A percentile compares a stretch with the other conserved stretches of the same genome.
These are phyloP conservation scores for Torymus aiolomorphi DNA, from an alignment of 2,888 invertebrate species.

Conservation along the genomic window DNA sequence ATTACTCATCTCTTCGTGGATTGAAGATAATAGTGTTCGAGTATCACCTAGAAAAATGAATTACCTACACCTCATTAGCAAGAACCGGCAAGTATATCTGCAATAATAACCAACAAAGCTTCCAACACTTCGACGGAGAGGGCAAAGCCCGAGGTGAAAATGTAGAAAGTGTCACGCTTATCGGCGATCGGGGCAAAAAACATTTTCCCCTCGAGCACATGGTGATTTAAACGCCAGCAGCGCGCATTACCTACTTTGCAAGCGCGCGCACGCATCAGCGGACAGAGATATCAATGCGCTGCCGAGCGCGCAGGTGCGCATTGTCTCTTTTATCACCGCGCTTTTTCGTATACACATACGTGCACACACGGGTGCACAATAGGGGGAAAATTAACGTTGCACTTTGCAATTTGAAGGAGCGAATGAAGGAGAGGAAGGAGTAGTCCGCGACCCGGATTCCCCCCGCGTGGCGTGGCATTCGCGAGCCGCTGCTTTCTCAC, in stretches of 20 bases:
- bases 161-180: not conserved
- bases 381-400: slow-evolving; percentile 23
- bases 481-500: slow-evolving; percentile 43
- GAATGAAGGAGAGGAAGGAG: not conserved
- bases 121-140: no score
- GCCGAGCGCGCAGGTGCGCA: no score
- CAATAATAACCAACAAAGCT: no score
- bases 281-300: no score
- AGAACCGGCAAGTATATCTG: no score
- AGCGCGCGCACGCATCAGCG: not conserved
- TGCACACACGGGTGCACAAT: no score
- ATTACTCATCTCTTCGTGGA: no score
- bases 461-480: not conserved
- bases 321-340: no score
- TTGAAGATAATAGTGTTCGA: no score
- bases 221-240: not conserved
- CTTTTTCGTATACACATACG: slow-evolving; percentile 12
- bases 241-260: not conserved
- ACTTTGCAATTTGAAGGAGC: slow-evolving; percentile 21
- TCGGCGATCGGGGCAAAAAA: not conserved
- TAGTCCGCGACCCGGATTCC: slow-evolving; percentile 51
- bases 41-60: no score
- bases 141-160: no score
- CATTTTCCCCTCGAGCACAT: not conserved
- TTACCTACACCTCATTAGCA: no score